Base-by-base conservation (phyloP, 2,113 vertebrate species). In the Odontesthes bonariensis region DNA sequence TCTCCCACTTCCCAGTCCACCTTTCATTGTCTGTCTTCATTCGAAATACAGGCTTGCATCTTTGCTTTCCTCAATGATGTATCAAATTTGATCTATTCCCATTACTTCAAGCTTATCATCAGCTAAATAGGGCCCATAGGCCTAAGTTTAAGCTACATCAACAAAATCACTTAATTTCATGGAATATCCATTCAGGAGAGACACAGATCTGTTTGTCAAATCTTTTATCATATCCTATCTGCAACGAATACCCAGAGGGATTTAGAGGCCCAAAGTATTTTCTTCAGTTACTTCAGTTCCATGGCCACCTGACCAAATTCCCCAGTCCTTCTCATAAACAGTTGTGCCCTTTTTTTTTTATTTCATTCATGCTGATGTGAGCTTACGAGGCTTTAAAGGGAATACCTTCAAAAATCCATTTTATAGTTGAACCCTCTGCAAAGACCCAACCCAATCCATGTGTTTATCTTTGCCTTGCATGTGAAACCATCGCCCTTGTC, bases 61-160 rank as follows among this genome's bases (percentile, higher is more conserved):
- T 75, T 62, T 69, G 61, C 63, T 73, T 83, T 77, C 83, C 66
- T 71, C 69, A 72, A 56, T 75, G 77, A 89, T 80, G 52, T 66
- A 73, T 79, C 69, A 68, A 69, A 38, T 77, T 77, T 72, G 72
- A 87, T 71, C 58, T 60, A 60, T 85, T 49, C 78, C 66, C 10
- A 13, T 46, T 2, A 42, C 59, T 85, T 81, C 51, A 57, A 72
- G 77, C 72, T 71, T 56, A 83, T 85, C 79, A 62, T 80, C 16
- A 6, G 52, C 75, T 70, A 78, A 72, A 51, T 27, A 56, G 78
- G 38, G 80, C 78, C 78, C 47, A 22, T 55, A 49, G 32, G 64
- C 63, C 56, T 27, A 66, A 23, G 5, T 27, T 5, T 16, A 52
- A 40, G 40, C 59, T 22, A 47, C 31, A 68, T 54, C 27, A 27